Percentiles rank a stretch among this genome's conserved stretches.
These are phyloP conservation scores for Xiphophorus hellerii DNA, from an alignment of 2,113 vertebrate species.

Conservation along the genomic window DNA sequence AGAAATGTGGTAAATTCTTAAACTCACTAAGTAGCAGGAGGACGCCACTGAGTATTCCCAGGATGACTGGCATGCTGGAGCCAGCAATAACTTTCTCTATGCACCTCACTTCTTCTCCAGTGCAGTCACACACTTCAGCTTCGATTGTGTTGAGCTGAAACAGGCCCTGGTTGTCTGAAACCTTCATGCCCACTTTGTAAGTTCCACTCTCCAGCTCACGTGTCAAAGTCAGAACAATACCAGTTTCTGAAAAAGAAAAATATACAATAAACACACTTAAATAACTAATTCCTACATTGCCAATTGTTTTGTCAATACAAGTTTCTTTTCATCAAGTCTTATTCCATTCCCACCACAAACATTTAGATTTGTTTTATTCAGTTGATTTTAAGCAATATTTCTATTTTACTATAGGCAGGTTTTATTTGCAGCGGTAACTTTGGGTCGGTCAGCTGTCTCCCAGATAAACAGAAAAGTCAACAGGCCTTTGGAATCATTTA, in stretches of 20 bases:
- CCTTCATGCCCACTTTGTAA: conserved; percentile 80
- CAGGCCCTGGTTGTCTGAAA: conserved; percentile 72
- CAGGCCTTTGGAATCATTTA: too few species aligned
- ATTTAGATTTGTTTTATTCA: too few species aligned
- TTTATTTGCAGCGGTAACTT: too few species aligned
- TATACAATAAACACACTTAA: too few species aligned
- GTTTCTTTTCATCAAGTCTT: too few species aligned
- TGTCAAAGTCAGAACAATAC: conserved; percentile 70
- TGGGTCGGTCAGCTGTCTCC: too few species aligned
- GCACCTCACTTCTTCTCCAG: conserved; percentile 39
- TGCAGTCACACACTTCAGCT: conserved; percentile 85
- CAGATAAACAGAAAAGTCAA: too few species aligned
- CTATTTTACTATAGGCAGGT: too few species aligned
- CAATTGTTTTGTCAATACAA: too few species aligned
- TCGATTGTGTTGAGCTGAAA: conserved; percentile 76
- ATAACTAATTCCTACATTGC: not conserved
- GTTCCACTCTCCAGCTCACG: conserved; percentile 67
- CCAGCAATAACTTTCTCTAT: rapidly evolving
- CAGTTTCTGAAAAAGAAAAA: conserved; percentile 54
- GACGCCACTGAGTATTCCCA: conserved; percentile 90
- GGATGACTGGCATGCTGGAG: conserved; percentile 77
- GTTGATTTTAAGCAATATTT: too few species aligned
- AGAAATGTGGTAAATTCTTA: not conserved
- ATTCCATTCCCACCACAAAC: too few species aligned
- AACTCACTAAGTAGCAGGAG: conserved; percentile 87